These are phyloP conservation scores for Atrina japonica DNA, from an alignment of 2,888 invertebrate genomes.

Conservation along the genomic window DNA sequence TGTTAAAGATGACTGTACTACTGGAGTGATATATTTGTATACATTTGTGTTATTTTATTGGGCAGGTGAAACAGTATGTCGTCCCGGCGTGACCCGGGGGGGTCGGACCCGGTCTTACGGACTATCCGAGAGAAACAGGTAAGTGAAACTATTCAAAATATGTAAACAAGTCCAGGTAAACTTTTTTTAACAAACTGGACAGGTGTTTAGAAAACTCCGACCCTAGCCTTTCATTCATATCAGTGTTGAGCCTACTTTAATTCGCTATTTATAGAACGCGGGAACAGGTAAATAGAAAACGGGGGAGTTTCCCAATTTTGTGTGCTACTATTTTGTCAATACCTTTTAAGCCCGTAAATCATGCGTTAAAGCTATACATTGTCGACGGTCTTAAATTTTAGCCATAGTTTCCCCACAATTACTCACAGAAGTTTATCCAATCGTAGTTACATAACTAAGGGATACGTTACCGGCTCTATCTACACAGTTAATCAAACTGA, in stretches of 20 bases:
- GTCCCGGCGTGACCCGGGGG: conserved; percentile 57
- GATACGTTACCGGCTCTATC: conserved; percentile 3
- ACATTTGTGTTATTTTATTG: conserved; percentile 24
- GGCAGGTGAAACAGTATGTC: conserved; percentile 53
- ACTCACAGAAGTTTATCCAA: no score
- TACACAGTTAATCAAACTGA: conserved; percentile 4
- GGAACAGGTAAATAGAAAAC: no score
- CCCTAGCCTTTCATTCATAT: conserved; percentile 32
- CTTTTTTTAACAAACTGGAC: not conserved
- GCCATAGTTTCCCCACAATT: no score
- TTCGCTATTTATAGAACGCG: not conserved
- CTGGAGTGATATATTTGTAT: not conserved
- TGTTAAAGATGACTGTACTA: conserved; percentile 43
- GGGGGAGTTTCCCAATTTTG: no score
- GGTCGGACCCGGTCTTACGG: conserved; percentile 58
- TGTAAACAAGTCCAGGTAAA: not conserved
- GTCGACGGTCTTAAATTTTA: no score
- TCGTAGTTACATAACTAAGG: no score
- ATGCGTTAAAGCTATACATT: no score
- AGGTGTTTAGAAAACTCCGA: conserved; percentile 25
- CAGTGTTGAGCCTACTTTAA: conserved; percentile 22
- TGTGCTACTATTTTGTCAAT: no score
- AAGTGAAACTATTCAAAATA: conserved; percentile 31
- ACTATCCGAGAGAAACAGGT: conserved; percentile 65
- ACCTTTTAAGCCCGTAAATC: no score